Percentiles rank a stretch among this genome's conserved stretches.
These are phyloP conservation scores for Synodontis membranacea DNA, from an alignment of 2,113 vertebrate species.

Conservation along the genomic window DNA sequence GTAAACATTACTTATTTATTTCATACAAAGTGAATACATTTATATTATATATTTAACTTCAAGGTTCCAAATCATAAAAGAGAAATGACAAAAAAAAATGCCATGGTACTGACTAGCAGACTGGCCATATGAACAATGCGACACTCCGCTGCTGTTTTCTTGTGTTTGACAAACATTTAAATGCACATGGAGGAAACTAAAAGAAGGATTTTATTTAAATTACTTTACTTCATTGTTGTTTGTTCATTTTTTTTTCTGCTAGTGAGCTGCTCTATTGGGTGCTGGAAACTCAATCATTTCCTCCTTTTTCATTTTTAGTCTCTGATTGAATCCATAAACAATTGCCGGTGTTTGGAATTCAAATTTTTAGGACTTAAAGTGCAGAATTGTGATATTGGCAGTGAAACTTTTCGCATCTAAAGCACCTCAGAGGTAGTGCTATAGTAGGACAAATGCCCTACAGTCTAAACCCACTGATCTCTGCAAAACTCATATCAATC, in stretches of 20 bases:
- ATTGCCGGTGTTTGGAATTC: constrained; percentile 24
- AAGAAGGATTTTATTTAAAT: constrained; percentile 4
- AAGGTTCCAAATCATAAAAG: neutral
- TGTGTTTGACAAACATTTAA: constrained; percentile 21
- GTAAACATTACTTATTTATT: neutral
- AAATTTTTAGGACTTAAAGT: constrained; percentile 27
- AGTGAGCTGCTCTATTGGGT: constrained; percentile 17
- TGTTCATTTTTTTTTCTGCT: constrained; percentile 42
- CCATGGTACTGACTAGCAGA: neutral
- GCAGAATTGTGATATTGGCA: neutral
- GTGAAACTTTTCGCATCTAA: neutral
- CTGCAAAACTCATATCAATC: constrained; percentile 45
- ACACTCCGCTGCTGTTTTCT: neutral
- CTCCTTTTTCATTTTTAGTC: constrained; percentile 2
- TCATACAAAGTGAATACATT: neutral
- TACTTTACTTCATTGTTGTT: constrained; percentile 34
- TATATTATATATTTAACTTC: too few relatives aligned
- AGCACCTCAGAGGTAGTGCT: too few relatives aligned
- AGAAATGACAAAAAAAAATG: neutral
- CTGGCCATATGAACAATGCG: neutral
- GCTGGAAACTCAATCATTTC: constrained; percentile 36
- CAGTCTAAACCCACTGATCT: neutral
- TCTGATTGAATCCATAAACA: constrained; percentile 33
- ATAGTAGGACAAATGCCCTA: neutral
- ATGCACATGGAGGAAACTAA: constrained; percentile 3